Conservation (phyloP, 2,888 invertebrate genomes). For the Pycnomerus fuliginosus region DNA sequence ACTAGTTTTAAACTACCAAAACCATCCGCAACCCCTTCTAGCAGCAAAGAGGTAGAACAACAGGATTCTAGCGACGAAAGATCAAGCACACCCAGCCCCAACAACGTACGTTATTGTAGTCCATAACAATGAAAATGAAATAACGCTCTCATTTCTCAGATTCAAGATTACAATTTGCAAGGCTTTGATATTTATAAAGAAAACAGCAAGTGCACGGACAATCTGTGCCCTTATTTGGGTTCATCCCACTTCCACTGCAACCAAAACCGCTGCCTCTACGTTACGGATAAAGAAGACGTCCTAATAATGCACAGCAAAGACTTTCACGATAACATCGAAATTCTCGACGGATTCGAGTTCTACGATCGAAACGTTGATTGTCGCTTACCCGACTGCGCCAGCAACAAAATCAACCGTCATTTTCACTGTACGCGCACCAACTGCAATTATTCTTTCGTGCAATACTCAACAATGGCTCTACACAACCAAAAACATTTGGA, state of each 20-base stretch:
- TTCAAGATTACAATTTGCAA: slow-evolving; percentile 61
- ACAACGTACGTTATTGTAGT: slow-evolving; percentile 43
- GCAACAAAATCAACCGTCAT: slow-evolving; percentile 71
- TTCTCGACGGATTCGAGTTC: slow-evolving; percentile 83
- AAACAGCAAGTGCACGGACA: slow-evolving; percentile 71
- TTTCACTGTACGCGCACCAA: slow-evolving; percentile 72
- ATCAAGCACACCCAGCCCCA: slow-evolving; percentile 46
- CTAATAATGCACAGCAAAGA: slow-evolving; percentile 82
- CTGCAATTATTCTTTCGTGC: slow-evolving; percentile 72
- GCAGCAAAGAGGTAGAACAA: slow-evolving; percentile 45
- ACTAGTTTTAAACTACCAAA: slow-evolving; percentile 92
- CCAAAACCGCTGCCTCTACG: slow-evolving; percentile 77
- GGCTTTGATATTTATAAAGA: slow-evolving; percentile 64
- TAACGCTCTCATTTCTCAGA: slow-evolving; percentile 25
- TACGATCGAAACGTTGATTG: slow-evolving; percentile 75
- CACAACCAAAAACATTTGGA: slow-evolving; percentile 68
- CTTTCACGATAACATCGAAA: slow-evolving; percentile 79
- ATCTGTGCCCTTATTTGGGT: slow-evolving; percentile 68
- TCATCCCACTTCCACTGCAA: slow-evolving; percentile 85
- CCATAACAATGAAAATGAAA: not conserved
- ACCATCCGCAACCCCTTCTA: slow-evolving; percentile 46
- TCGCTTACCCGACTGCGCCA: slow-evolving; percentile 64
- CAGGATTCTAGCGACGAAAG: slow-evolving; percentile 48
- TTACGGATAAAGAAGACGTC: slow-evolving; percentile 75
- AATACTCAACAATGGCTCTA: slow-evolving; percentile 71